Evolutionary conservation across 2,797 vertebrate genomes (phyloP), one percentile per base, ranked within the genome.

Genomic region (Pyrocephalus nanus): DNA sequence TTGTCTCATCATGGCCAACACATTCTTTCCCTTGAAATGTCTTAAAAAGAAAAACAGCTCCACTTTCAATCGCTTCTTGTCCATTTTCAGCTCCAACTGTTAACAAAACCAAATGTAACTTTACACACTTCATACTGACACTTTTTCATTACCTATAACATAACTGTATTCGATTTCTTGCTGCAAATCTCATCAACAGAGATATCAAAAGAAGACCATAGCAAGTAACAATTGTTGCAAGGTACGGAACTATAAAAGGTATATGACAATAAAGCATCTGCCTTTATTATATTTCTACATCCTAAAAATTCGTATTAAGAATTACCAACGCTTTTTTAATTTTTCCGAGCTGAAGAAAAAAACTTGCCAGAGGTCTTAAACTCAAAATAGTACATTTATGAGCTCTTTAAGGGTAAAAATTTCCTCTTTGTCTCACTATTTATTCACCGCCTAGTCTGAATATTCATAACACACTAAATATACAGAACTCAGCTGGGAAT

Each of bases 21-120:
- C 96, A 98, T 72, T 99, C 98, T 93, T 98, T 99, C 92, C 98
- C 97, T 71, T 98, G 98, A 97, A 99, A 99, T 20, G 97, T 99
- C 97, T 98, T 98, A 86, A 99, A 99, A 51, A 99, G 98, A 96
- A 99, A 99, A 86, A 98, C 98, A 21, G 98, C 99, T 15, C 98
- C 99, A 62, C 98, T 98, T 97, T 99, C 99, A 92, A 99, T 98
- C 47, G 98, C 98, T 80, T 99, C 99, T 97, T 98, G 99, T 53
- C 98, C 99, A 95, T 98, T 98, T 92, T 99, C 99, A 34, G 93
- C 88, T 81, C 99, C 99, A 97, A 99, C 99, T 99, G 98, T 95
- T 92, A 77, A 94, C 9, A 91, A 96, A 98, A 96, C 76, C 48
- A 96, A 95, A 85, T 43, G 54, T 88, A 93, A 96, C 12, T 91